A percentile compares a stretch with the other conserved stretches of the same genome.
Conservation (phyloP, 2,888 invertebrate species). For the Philonicus albiceps region DNA sequence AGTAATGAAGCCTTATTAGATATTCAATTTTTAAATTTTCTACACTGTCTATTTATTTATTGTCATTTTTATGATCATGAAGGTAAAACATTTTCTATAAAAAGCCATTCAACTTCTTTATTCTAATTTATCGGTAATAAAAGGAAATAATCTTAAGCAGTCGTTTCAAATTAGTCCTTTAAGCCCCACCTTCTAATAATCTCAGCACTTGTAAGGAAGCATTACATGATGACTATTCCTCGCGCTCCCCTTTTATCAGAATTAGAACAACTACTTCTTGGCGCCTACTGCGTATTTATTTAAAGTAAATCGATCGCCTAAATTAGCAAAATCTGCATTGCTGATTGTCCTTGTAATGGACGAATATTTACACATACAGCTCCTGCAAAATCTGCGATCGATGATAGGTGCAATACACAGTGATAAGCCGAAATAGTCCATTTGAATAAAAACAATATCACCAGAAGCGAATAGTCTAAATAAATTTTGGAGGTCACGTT, state of each 20-base stretch:
- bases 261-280: not conserved
- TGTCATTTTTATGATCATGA: no score
- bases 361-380: not conserved
- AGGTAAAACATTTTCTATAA: not conserved
- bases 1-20: no score
- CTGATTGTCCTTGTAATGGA: not conserved
- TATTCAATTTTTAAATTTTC: no score
- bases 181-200: not conserved
- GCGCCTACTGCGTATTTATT: not conserved
- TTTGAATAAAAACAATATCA: not conserved
- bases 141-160: not conserved
- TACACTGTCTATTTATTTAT: no score
- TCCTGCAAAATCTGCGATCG: not conserved
- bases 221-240: not conserved
- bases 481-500: not conserved
- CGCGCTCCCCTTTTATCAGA: not conserved
- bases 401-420: not conserved
- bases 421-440: not conserved
- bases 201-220: not conserved
- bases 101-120: not conserved
- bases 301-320: not conserved
- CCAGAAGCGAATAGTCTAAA: not conserved
- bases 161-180: not conserved
- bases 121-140: not conserved
- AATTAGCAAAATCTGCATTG: not conserved